Conservation (phyloP, 2,888 invertebrate species). For the Uropetala carovei region DNA sequence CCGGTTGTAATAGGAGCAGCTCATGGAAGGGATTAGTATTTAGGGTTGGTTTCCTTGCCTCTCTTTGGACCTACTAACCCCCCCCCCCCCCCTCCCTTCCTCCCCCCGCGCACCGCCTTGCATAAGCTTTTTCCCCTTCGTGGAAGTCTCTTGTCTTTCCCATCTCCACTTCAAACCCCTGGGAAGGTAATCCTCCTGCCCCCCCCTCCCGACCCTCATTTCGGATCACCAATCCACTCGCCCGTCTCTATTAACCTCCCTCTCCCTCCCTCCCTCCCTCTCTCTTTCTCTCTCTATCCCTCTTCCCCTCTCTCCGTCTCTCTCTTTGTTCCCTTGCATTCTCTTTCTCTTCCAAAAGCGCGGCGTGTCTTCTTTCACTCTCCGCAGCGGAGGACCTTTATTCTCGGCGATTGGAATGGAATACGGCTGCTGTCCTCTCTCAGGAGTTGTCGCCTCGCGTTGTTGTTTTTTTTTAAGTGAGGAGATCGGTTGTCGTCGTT, state of each 20-base stretch:
- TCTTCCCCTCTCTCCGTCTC: neutral
- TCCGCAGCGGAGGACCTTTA: neutral
- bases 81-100: neutral
- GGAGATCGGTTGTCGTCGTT: neutral
- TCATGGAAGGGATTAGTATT: constrained; percentile 10
- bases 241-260: neutral
- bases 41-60: neutral
- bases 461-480: neutral
- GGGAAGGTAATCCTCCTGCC: neutral
- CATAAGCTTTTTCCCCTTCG: neutral
- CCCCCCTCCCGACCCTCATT: neutral
- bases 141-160: constrained; percentile 9
- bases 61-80: no score
- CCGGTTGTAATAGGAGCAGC: neutral
- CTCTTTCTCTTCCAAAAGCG: neutral
- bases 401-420: neutral
- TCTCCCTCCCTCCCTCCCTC: neutral
- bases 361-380: neutral
- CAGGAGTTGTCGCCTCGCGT: neutral
- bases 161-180: constrained; percentile 14
- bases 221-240: neutral
- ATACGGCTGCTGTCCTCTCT: neutral
- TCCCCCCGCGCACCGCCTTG: no score
- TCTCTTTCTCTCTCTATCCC: neutral
- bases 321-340: neutral